These are phyloP conservation scores for Rhorus exstirpatorius DNA, from an alignment of 2,888 invertebrate species.

Conservation along the genomic window DNA sequence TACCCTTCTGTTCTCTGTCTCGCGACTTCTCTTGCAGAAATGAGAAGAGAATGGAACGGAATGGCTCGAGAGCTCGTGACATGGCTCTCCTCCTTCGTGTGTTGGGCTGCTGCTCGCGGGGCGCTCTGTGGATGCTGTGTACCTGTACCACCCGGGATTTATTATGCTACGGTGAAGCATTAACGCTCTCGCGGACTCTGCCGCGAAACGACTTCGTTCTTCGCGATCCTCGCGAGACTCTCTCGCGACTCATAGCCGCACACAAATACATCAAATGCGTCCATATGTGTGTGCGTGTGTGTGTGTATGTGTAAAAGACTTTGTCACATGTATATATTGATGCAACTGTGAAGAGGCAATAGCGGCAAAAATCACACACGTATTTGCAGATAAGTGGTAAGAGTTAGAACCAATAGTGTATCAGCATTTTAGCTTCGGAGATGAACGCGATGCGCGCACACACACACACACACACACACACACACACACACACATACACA, in stretches of 20 bases:
- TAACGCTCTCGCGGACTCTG: slow-evolving; percentile 54
- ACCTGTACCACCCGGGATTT: slow-evolving; percentile 63
- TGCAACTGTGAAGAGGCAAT: slow-evolving; percentile 1
- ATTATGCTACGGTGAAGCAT: slow-evolving; percentile 70
- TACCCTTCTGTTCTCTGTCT: slow-evolving; percentile 12
- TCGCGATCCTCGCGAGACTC: slow-evolving; percentile 37
- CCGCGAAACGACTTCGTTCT: slow-evolving; percentile 29
- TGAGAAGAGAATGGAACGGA: slow-evolving; percentile 64
- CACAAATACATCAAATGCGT: background rate
- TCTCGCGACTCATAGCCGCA: background rate
- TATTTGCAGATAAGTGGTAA: slow-evolving; percentile 64
- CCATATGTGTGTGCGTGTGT: too few species aligned
- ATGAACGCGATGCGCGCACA: slow-evolving; percentile 15
- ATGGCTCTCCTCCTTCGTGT: slow-evolving; percentile 60
- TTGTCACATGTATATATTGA: slow-evolving; percentile 12
- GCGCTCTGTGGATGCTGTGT: slow-evolving; percentile 49
- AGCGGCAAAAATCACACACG: slow-evolving; percentile 50
- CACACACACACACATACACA: background rate
- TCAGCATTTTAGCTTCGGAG: background rate
- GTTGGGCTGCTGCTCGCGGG: slow-evolving; percentile 5
- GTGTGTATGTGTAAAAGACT: slow-evolving; percentile 26
- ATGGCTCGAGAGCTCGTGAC: slow-evolving; percentile 46
- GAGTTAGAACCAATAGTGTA: slow-evolving; percentile 67
- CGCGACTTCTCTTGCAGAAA: slow-evolving; percentile 55
- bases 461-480: background rate